A percentile compares a stretch with the other conserved stretches of the same genome.
phyloP scores from a whole-genome alignment of 2,888 invertebrate genomes.

The Eupithecia vulgata region DNA sequence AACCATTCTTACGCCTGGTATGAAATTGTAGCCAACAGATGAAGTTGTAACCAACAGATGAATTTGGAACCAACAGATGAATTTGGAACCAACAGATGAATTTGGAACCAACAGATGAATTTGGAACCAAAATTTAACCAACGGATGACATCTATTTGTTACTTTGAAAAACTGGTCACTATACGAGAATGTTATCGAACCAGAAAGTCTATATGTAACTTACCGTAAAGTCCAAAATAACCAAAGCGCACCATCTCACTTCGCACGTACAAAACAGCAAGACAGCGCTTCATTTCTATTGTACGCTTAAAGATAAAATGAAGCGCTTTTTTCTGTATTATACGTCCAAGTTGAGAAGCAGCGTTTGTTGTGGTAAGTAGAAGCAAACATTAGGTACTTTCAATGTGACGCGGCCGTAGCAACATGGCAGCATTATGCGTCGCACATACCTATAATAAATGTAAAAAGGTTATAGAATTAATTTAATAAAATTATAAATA shows the following conservation, averaged over 20 bases:
- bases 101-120: slow-evolving; percentile 1
- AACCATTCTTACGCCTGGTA: not conserved
- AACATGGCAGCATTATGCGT: slow-evolving; percentile 76
- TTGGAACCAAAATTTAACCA: not conserved
- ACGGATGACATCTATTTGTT: not conserved
- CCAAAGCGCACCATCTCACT: slow-evolving; percentile 23
- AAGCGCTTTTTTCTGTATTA: slow-evolving; percentile 35
- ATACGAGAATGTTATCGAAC: not conserved
- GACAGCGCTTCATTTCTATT: slow-evolving; percentile 26
- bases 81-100: too few species aligned
- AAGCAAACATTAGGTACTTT: slow-evolving; percentile 77
- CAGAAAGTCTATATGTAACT: not conserved
- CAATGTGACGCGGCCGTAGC: slow-evolving; percentile 59
- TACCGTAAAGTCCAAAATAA: slow-evolving; percentile 14
- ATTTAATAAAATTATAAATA: slow-evolving; percentile 84
- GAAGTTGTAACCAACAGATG: too few species aligned
- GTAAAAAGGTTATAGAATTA: slow-evolving; percentile 83
- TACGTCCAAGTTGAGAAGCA: slow-evolving; percentile 29
- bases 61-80: not conserved
- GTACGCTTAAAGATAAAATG: slow-evolving; percentile 26
- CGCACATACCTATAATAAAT: slow-evolving; percentile 83
- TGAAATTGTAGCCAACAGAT: slow-evolving; percentile 3
- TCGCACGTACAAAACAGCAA: slow-evolving; percentile 15
- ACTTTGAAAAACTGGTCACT: slow-evolving; percentile 1
- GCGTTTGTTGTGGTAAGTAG: slow-evolving; percentile 68